Base-by-base conservation (phyloP, 2,113 vertebrate species). In the Bufo bufo region DNA sequence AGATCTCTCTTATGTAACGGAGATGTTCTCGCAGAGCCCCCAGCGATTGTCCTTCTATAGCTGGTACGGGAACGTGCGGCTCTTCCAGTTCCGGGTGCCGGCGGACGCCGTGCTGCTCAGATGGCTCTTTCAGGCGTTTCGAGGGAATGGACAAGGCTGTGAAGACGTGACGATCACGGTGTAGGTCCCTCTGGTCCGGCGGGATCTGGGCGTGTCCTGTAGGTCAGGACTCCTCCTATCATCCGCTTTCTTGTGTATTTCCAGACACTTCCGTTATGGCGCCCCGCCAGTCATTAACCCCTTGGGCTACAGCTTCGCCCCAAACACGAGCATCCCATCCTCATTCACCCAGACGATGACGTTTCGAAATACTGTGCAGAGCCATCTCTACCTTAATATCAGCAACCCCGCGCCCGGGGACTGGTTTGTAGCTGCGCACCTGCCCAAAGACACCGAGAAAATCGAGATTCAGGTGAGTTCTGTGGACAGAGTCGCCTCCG, bases 201-300 rank as follows among this genome's bases (percentile, higher is more conserved):
- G 14, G 6, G 43, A 1, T 49, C 33, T 61, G 1, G 58, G 6
- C n/a, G 3, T 56, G 47, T 56, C n/a, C 13, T n/a, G 23, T 56
- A 43, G 43, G 10, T 33, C 66, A 3, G 43, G 16, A 2, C 11
- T 17, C n/a, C 12, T 6, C n/a, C 12, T 6, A 4, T 59, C 3
- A 58, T 8, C 54, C 3, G 0, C 3, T 20, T 66, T 20, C 47
- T 47, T 74, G 4, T 50, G 52, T 0, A 19, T 56, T 90, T 13
- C 0, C 89, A 99, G 98, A 89, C 94, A 99, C 90, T 94, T 99
- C 63, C 95, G 96, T 54, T 94, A 95, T 0, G 97, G 97, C 0
- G 97, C 97, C 20, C 98, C 98, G 77, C 98, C 98, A 0, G 96
- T 99, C 2, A 96, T 99, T 87, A 98, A 99, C 90, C 98, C 97